Evolutionary conservation across 2,888 invertebrate genomes (phyloP), one percentile per base, ranked within the genome.

Genomic region (Cheilosia soror): DNA sequence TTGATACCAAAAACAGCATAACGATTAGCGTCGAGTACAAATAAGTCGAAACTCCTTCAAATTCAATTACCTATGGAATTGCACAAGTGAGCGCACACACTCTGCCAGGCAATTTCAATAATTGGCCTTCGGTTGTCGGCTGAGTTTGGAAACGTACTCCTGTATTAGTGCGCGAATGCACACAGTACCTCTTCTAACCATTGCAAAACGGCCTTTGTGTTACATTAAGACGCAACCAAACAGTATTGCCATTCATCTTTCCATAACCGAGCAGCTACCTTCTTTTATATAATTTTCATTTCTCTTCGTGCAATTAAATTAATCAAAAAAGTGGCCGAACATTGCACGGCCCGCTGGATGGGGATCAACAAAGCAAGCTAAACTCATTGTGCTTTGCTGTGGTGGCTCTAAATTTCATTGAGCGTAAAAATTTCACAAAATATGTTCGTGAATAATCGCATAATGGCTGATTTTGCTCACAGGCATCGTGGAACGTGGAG

Each of bases 401-500:
- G 55, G 72, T 55, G 55, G 42, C 55, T 55, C 20, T 31, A 31
- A 58, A 78, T 68, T 75, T 65, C 83, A 84, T 73, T 78, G 78
- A 84, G 83, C 83, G 78, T 69, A 78, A 79, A 79, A 84, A 69
- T 79, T 83, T 83, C 63, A 79, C 73, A 75, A 73, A 60, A 42
- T 13, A 63, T 63, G 73, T 58, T 79, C 58, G 57, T 79, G 68
- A 69, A 84, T 42, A 73, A 69, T 63, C 68, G 57, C 73, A 69
- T 84, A 69, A 84, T 84, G 63, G 29, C 57, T 42, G 72, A 57
- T 72, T 60, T 63, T 42, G 44, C 63, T 57, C 20, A 58, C 60
- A 40, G 7, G 40, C 62, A 69, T n/a, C 29, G 65, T 27, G 5
- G n/a, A n/a, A n/a, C 11, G 42, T 42, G 33, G 11, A 9, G 44